phyloP scores from a whole-genome alignment of 2,888 invertebrate genomes.

The Agriopis marginaria region DNA sequence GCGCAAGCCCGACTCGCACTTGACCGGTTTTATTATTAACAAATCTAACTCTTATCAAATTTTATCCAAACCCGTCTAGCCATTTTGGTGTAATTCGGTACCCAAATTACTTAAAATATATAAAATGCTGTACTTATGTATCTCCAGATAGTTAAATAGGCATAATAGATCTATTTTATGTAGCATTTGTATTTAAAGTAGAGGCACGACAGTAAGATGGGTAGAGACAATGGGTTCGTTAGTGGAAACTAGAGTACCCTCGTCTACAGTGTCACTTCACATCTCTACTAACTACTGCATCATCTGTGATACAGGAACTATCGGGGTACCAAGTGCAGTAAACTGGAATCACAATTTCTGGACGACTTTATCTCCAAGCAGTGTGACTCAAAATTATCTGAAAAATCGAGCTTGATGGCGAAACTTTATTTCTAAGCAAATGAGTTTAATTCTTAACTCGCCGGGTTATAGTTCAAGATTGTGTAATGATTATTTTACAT shows the following conservation, averaged over 20 bases:
- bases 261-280: conserved; percentile 72
- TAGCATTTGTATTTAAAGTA: conserved; percentile 9
- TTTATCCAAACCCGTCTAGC: too few relatives aligned
- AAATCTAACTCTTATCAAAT: background rate
- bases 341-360: conserved; percentile 16
- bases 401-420: background rate
- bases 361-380: conserved; percentile 9
- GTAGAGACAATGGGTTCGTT: conserved; percentile 80
- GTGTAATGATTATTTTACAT: background rate
- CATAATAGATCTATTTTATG: too few relatives aligned
- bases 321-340: background rate
- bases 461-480: conserved; percentile 2
- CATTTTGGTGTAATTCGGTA: too few relatives aligned
- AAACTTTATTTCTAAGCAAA: background rate
- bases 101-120: too few relatives aligned
- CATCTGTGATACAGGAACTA: conserved; percentile 23
- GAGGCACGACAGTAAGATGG: conserved; percentile 30
- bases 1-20: too few relatives aligned
- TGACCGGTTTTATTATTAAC: too few relatives aligned
- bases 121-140: too few relatives aligned
- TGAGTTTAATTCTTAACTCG: conserved; percentile 18
- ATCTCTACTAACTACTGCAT: conserved; percentile 49
- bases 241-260: conserved; percentile 67
- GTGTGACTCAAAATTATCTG: conserved; percentile 11
- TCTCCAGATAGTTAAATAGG: too few relatives aligned